Base-by-base conservation (phyloP, 2,888 invertebrate genomes). In the Rhaphigaster nebulosa region DNA sequence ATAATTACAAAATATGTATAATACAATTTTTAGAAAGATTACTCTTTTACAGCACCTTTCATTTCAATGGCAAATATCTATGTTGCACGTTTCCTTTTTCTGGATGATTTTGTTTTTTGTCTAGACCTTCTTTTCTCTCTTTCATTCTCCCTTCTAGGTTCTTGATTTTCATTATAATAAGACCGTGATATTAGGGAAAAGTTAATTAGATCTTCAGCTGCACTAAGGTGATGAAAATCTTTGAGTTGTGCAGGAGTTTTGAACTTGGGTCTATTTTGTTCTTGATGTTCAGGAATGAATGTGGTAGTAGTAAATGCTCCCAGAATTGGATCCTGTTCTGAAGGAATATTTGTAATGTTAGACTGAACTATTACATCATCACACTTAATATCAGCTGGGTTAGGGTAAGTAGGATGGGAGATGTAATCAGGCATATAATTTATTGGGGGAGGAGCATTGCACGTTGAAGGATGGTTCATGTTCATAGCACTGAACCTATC, bases 161-260 rank as follows among this genome's bases (percentile, higher is more conserved):
- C 76, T 54, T 60, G 56, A 41, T 38, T 50, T 41, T 56, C 60
- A 52, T 70, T 87, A 56, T 56, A 90, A 6, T 84, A 84, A 26
- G 84, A 12, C 34, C 45, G 45, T 26, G 90, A 84, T n/a, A 56
- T 87, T 38, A 54, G 8, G 20, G 87, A 41, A 87, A 87, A 90
- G 65, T 70, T 90, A 52, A 87, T 90, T 6, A 90, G 87, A 70
- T 70, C 84, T 29, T 87, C 60, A 26, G 90, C 87, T 54, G 87
- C 90, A 70, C 65, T 87, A 34, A 90, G 52, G 45, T 90, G 54
- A 20, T 87, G 87, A 45, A 87, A 87, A 34, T 90, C 87, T 87
- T 91, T 91, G 38, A 91, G 87, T 45, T 91, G 91, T 8, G 91
- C 91, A 23, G 91, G 91, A 54, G 91, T 91, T 90, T 91, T 91